Percentiles rank a stretch among this genome's conserved stretches.
These are phyloP conservation scores for Scaptomyza parva DNA, from an alignment of 2,888 invertebrate genomes.

Conservation along the genomic window DNA sequence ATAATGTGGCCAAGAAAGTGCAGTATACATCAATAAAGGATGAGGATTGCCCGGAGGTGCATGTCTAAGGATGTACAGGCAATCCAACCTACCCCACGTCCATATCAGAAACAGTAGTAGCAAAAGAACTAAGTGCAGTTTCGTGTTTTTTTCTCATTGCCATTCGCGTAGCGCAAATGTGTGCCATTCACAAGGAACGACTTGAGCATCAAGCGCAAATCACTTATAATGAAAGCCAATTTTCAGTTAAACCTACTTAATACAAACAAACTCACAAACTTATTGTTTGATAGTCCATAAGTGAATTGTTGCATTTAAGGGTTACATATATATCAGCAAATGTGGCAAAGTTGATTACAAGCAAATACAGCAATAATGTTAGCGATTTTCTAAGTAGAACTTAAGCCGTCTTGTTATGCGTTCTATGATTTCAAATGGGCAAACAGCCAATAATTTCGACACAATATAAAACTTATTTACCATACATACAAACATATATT, in stretches of 20 bases:
- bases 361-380: slow-evolving; percentile 61
- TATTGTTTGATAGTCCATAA: slow-evolving; percentile 72
- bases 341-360: slow-evolving; percentile 47
- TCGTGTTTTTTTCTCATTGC: slow-evolving; percentile 54
- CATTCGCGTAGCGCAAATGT: slow-evolving; percentile 70
- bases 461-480: slow-evolving; percentile 47
- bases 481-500: slow-evolving; percentile 51
- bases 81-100: slow-evolving; percentile 33
- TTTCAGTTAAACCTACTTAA: slow-evolving; percentile 36
- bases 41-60: slow-evolving; percentile 86
- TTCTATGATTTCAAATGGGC: slow-evolving; percentile 57
- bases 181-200: slow-evolving; percentile 70
- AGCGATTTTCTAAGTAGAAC: slow-evolving; percentile 67
- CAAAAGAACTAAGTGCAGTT: slow-evolving; percentile 35
- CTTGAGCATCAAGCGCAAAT: slow-evolving; percentile 41
- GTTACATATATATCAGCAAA: slow-evolving; percentile 23
- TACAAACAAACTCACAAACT: slow-evolving; percentile 34
- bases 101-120: slow-evolving; percentile 41
- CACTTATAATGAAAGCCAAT: slow-evolving; percentile 38
- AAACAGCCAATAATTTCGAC: slow-evolving; percentile 38
- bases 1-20: slow-evolving; percentile 89
- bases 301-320: slow-evolving; percentile 74
- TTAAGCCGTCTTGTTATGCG: slow-evolving; percentile 65
- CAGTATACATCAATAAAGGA: slow-evolving; percentile 90
- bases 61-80: slow-evolving; percentile 74